Conservation (phyloP, 2,113 vertebrate genomes). For the Grammomys dolichurus region DNA sequence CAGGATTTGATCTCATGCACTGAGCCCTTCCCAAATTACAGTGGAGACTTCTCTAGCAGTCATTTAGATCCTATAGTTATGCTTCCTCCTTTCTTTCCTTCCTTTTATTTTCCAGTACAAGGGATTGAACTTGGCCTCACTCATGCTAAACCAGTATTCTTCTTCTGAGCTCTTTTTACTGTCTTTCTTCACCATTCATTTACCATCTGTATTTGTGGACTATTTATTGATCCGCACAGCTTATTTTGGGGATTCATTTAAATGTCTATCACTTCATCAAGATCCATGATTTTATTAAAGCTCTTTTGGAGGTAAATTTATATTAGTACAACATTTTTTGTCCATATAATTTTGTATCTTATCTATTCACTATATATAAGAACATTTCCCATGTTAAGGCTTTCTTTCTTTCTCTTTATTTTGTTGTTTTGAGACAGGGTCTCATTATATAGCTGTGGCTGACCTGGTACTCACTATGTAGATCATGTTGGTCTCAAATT, state of each 20-base stretch:
- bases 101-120: not conserved
- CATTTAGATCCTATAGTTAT: not conserved
- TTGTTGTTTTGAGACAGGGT: not conserved
- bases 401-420: not conserved
- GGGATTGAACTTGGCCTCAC: not conserved
- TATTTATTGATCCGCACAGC: not conserved
- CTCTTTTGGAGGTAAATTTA: slow-evolving; percentile 11
- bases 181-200: not conserved
- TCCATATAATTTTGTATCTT: not conserved
- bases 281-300: slow-evolving; percentile 26
- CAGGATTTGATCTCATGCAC: not conserved
- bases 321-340: not conserved
- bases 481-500: not conserved
- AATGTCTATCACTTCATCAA: not conserved
- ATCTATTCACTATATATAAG: not conserved
- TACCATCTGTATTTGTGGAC: not conserved
- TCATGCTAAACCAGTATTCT: not conserved
- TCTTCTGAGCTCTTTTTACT: not conserved
- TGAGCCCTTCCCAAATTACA: not conserved
- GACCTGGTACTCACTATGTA: not conserved
- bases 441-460: not conserved
- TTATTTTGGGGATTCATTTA: slow-evolving; percentile 38
- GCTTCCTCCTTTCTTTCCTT: not conserved
- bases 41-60: not conserved
- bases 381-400: not conserved